These are phyloP conservation scores for Drosophila chauvacae DNA, from an alignment of 1,140 invertebrate species.

Conservation along the genomic window DNA sequence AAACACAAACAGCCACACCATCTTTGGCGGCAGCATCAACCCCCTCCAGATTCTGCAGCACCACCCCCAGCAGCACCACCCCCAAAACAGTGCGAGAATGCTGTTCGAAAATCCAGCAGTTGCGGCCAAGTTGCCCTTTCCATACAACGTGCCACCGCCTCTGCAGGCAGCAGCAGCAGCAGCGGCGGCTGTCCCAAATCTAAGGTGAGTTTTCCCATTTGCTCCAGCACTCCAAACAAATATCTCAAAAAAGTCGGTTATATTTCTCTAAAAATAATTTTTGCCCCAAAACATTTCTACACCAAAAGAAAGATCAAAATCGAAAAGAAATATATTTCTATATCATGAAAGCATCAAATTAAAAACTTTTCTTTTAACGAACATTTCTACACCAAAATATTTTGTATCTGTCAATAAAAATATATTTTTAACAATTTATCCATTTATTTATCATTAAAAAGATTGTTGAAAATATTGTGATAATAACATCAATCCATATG, in stretches of 20 bases:
- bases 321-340: too few relatives aligned
- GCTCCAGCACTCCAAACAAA: conserved; percentile 1
- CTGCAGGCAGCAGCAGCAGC: conserved; percentile 83
- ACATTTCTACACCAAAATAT: too few relatives aligned
- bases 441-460: too few relatives aligned
- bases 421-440: not conserved
- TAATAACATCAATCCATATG: too few relatives aligned
- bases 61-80: conserved; percentile 47
- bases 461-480: too few relatives aligned
- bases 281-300: not conserved
- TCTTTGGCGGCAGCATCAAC: conserved; percentile 39
- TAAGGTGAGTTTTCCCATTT: conserved; percentile 73
- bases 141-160: conserved; percentile 84
- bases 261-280: not conserved
- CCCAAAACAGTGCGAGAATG: conserved; percentile 68
- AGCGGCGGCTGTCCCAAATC: conserved; percentile 83
- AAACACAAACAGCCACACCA: conserved; percentile 29
- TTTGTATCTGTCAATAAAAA: not conserved
- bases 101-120: conserved; percentile 84
- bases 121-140: conserved; percentile 83
- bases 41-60: conserved; percentile 42
- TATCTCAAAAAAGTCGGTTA: not conserved
- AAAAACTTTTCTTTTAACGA: too few relatives aligned
- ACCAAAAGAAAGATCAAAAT: not conserved
- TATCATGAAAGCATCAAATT: too few relatives aligned